Base-by-base conservation (phyloP, 2,797 vertebrate species). In the Steatocranus sp. region DNA sequence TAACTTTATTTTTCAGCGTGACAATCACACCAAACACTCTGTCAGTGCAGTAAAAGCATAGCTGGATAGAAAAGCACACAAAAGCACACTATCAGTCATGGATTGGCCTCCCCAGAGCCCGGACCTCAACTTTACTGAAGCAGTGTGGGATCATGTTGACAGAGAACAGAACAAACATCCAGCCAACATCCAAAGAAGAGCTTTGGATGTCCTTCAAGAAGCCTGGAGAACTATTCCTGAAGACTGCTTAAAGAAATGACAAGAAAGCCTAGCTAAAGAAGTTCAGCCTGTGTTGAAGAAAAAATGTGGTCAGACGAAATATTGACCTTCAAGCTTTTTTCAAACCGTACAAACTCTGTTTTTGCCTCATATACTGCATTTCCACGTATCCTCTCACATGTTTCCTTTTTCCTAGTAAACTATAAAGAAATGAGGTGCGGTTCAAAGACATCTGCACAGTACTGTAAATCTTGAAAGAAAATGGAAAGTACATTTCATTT, bases 71-170 rank as follows among this genome's bases (percentile, higher is more conserved):
- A 66, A 66, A 15, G 17, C 56, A 12, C 30, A 61, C 10, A 61
- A 5, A 4, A 7, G 20, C 12, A 32, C 8, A 11, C 8, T 18
- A 58, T 58, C 54, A 18, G 54, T 11, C 17, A 32, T 32, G 54
- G 27, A 32, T 17, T 11, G 63, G 12, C 36, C 63, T 43, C 36
- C 36, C 36, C 1, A 1, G 36, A 25, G 36, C 3, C 63, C 1
- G 0, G 36, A 17, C 63, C 36, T 41, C 14, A 68, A 68, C 63
- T 25, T 0, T 10, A 41, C 20, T 1, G 14, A 68, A 11, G 63
- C 63, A 43, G 20, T 10, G 20, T 0, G 20, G 8, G 63, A 68
- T 43, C 36, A 43, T 41, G 5, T 2, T 41, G 63, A 68, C 56
- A 68, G 63, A 43, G 14, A 25, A 68, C 11, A 41, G 36, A 43